Conservation (phyloP, 2,888 invertebrate species). For the Aspidapion aeneum region DNA sequence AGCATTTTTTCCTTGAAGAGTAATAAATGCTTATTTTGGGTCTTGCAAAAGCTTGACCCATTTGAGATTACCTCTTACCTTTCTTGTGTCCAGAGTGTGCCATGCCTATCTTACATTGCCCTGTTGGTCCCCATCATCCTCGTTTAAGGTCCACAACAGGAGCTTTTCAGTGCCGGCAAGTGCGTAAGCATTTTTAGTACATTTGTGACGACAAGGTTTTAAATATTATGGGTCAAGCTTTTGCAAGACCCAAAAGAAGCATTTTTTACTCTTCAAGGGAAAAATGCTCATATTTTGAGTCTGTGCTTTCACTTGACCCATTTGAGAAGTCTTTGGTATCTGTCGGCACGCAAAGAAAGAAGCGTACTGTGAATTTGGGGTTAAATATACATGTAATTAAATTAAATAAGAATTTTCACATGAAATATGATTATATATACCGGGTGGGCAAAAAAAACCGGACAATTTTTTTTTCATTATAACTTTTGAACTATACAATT, state of each 20-base stretch:
- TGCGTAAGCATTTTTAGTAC: conserved; percentile 10
- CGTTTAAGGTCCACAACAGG: background rate
- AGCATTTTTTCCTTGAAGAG: conserved; percentile 11
- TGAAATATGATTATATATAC: too few relatives aligned
- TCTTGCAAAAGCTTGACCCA: conserved; percentile 11
- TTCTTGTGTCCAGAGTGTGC: conserved; percentile 2
- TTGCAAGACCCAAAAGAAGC: conserved; percentile 10
- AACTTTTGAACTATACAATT: too few relatives aligned
- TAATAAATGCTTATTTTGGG: conserved; percentile 12
- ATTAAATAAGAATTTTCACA: too few relatives aligned
- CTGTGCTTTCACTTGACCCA: conserved; percentile 10
- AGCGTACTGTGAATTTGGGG: background rate
- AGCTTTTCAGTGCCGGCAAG: conserved; percentile 5
- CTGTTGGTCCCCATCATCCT: background rate
- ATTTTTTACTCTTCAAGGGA: conserved; percentile 12
- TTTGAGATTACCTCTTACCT: conserved; percentile 9
- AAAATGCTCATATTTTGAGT: conserved; percentile 11
- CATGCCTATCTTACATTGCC: background rate
- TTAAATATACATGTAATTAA: too few relatives aligned
- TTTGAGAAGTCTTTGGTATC: conserved; percentile 3
- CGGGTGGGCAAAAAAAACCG: too few relatives aligned
- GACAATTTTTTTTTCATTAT: too few relatives aligned
- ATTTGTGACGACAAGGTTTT: conserved; percentile 8
- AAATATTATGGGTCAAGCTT: conserved; percentile 10
- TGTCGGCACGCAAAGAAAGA: background rate